Percentiles rank a stretch among this genome's conserved stretches.
These are phyloP conservation scores for Macaca mulatta DNA, from an alignment of 2,113 vertebrate species.

Conservation along the genomic window DNA sequence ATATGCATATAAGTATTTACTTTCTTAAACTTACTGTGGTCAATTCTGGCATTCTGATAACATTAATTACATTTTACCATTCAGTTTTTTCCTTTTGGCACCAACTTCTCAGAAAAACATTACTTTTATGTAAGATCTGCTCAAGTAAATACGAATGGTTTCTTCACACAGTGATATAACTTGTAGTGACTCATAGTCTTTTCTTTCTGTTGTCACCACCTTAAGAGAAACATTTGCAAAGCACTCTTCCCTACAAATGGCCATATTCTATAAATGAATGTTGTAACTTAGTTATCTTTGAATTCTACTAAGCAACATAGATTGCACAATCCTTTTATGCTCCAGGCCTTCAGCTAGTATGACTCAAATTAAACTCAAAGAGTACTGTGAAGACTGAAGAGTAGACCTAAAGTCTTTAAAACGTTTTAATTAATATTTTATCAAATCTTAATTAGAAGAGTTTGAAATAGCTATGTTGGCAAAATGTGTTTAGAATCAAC, in stretches of 20 bases:
- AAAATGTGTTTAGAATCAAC: neutral
- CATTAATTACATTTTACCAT: neutral
- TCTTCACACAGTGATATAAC: neutral
- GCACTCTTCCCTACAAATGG: neutral
- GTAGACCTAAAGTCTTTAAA: neutral
- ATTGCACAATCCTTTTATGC: neutral
- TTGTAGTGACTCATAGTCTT: neutral
- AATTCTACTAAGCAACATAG: neutral
- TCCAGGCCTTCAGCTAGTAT: neutral
- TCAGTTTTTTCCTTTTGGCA: neutral
- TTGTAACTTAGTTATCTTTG: neutral
- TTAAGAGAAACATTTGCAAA: neutral
- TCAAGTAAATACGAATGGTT: neutral
- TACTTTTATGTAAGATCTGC: neutral
- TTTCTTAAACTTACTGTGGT: neutral
- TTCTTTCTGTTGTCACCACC: neutral
- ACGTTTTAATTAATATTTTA: constrained; percentile 29
- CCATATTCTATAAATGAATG: neutral
- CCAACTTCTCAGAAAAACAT: neutral
- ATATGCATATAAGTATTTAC: neutral
- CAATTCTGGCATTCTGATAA: neutral
- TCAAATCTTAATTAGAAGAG: neutral
- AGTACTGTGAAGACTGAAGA: neutral
- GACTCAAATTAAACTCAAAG: neutral
- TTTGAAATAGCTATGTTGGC: neutral